phyloP scores from a whole-genome alignment of 2,888 invertebrate species.

The Lamproptera curius region DNA sequence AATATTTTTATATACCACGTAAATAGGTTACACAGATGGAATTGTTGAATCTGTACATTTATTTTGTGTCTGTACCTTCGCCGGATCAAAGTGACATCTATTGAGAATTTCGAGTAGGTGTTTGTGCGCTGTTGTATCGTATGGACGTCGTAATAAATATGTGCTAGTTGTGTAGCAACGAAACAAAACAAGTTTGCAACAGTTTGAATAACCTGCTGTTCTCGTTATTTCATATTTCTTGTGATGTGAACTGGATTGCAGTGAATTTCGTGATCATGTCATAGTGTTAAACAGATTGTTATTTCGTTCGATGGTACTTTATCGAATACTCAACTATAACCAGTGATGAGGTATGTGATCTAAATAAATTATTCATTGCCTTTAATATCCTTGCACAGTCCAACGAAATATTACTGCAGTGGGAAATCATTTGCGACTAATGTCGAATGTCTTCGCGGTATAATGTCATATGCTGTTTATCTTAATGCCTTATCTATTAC shows the following conservation, averaged over 20 bases:
- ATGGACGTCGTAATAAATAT: no score
- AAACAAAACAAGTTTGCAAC: constrained; percentile 2
- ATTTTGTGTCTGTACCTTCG: no score
- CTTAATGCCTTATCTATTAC: background rate
- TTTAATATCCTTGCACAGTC: background rate
- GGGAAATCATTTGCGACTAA: no score
- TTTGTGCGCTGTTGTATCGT: no score
- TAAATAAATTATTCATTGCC: constrained; percentile 11
- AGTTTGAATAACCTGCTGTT: background rate
- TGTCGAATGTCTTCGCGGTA: no score
- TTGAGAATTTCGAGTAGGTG: no score
- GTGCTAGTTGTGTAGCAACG: background rate
- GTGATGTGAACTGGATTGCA: constrained; percentile 16
- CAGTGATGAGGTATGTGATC: constrained; percentile 18
- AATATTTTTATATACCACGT: no score
- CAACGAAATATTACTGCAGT: no score
- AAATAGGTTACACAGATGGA: no score
- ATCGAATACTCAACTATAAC: constrained; percentile 1
- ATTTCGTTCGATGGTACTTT: background rate
- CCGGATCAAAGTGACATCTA: no score
- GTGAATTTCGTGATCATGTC: constrained; percentile 15
- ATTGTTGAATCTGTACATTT: no score
- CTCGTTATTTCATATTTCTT: background rate
- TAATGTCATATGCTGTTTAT: background rate
- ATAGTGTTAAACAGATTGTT: constrained; percentile 5